Percentiles rank a stretch among this genome's conserved stretches.
phyloP scores from a whole-genome alignment of 2,113 vertebrate species.

The Phalacrocorax carbo region DNA sequence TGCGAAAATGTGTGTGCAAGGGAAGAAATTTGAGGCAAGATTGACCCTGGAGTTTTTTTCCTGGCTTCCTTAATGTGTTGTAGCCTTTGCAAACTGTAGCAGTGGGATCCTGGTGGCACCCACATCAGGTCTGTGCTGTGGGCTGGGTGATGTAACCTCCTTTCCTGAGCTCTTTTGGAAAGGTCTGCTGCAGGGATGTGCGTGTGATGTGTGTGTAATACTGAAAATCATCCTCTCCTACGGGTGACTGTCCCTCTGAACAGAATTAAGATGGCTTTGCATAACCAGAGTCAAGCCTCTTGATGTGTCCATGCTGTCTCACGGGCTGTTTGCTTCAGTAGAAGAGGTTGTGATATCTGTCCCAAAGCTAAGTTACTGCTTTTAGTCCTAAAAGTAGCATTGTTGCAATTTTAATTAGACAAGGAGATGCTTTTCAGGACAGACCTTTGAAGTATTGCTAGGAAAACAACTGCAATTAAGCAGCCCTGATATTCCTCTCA shows the following conservation, averaged over 20 bases:
- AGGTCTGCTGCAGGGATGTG: neutral
- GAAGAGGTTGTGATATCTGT: neutral
- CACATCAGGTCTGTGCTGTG: neutral
- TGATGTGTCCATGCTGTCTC: neutral
- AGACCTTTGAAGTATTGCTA: conserved; percentile 6
- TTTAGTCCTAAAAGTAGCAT: neutral
- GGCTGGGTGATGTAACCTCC: neutral
- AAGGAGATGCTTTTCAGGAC: neutral
- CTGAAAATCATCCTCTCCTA: neutral
- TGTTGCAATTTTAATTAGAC: conserved; percentile 21
- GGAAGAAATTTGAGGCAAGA: neutral
- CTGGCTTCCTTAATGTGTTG: neutral
- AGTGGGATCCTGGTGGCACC: neutral
- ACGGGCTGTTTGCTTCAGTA: neutral
- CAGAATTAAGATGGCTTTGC: neutral
- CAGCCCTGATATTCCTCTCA: neutral
- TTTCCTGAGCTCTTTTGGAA: neutral
- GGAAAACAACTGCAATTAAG: neutral
- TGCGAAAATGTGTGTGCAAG: neutral
- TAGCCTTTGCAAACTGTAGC: neutral
- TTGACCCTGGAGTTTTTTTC: neutral
- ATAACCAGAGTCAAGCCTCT: neutral
- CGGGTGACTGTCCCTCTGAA: neutral
- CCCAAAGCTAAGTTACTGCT: neutral
- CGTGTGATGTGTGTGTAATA: neutral